phyloP scores from a whole-genome alignment of 2,888 invertebrate genomes.

The Caenorhabditis auriculariae region DNA sequence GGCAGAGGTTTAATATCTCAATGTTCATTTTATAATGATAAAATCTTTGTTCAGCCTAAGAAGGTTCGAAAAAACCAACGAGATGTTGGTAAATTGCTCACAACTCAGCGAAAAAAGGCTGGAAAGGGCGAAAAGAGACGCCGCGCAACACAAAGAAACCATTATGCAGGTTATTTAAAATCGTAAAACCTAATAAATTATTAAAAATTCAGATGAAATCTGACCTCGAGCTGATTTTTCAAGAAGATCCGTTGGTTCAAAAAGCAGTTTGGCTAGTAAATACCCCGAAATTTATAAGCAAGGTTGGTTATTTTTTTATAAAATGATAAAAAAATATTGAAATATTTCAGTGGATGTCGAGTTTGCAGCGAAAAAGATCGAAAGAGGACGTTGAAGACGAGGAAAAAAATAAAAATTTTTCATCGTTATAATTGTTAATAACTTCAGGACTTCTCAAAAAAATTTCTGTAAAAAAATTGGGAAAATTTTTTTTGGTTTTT shows the following conservation, averaged over 20 bases:
- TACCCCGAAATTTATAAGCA: conserved; percentile 51
- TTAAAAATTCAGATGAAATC: conserved; percentile 82
- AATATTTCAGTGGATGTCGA: background rate
- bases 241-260: conserved; percentile 76
- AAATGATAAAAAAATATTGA: background rate
- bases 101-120: conserved; percentile 85
- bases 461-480: no score
- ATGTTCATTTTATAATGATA: background rate
- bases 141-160: conserved; percentile 84
- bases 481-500: no score
- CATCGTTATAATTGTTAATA: no score
- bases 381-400: conserved; percentile 11
- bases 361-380: conserved; percentile 12
- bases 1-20: conserved; percentile 45
- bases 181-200: background rate
- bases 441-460: conserved; percentile 1
- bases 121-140: conserved; percentile 82
- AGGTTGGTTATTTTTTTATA: no score
- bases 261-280: conserved; percentile 40
- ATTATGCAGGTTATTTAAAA: conserved; percentile 67
- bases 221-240: conserved; percentile 89
- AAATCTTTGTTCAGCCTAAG: conserved; percentile 69
- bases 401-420: no score
- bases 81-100: conserved; percentile 96
- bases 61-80: conserved; percentile 96